A percentile compares a stretch with the other conserved stretches of the same genome.
phyloP scores from a whole-genome alignment of 2,113 vertebrate genomes.

The Pelobates fuscus region DNA sequence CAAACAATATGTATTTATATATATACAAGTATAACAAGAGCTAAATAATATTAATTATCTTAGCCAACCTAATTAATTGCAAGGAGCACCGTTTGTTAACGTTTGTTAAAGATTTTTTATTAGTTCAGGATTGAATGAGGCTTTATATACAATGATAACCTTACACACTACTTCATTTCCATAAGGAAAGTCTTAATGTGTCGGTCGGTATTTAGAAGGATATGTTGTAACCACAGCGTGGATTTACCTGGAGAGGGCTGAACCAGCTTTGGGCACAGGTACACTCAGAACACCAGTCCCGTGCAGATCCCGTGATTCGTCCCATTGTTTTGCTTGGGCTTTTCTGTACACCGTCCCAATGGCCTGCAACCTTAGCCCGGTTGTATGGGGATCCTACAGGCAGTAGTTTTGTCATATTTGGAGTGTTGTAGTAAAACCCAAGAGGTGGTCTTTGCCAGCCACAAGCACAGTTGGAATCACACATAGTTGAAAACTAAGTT shows the following conservation, averaged over 20 bases:
- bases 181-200: too few relatives aligned
- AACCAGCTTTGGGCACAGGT: conserved; percentile 77
- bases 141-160: too few relatives aligned
- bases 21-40: too few relatives aligned
- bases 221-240: too few relatives aligned
- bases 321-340: conserved; percentile 66
- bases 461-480: conserved; percentile 71
- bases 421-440: conserved; percentile 55
- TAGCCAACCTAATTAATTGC: too few relatives aligned
- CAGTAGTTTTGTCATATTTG: conserved; percentile 57
- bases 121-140: too few relatives aligned
- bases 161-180: too few relatives aligned
- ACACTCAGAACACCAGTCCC: conserved; percentile 77
- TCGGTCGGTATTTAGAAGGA: too few relatives aligned
- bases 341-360: conserved; percentile 73
- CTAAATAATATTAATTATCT: too few relatives aligned
- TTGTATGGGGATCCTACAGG: conserved; percentile 57
- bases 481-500: conserved; percentile 54
- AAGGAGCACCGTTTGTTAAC: too few relatives aligned
- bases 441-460: conserved; percentile 68
- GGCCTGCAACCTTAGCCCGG: conserved; percentile 63
- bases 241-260: conserved; percentile 79
- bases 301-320: conserved; percentile 68
- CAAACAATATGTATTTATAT: too few relatives aligned
- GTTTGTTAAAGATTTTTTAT: too few relatives aligned